Percentiles rank a stretch among this genome's conserved stretches.
These are phyloP conservation scores for Tinamus major DNA, from an alignment of 2,797 vertebrate genomes.

Conservation along the genomic window DNA sequence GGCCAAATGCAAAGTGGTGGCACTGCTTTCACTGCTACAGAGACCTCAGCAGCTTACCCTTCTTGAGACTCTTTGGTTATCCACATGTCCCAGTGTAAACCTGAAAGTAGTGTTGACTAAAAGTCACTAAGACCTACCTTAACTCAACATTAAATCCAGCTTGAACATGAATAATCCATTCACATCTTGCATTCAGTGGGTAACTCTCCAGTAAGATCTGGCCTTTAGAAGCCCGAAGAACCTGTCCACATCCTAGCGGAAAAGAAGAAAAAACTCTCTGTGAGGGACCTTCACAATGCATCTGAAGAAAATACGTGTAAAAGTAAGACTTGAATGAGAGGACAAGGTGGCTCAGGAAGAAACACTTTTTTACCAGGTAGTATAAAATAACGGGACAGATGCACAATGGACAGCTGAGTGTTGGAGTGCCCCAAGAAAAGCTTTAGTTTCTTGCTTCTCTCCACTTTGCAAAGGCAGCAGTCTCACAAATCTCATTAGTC, in stretches of 20 bases:
- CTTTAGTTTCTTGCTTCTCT: not conserved
- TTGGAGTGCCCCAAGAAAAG: not conserved
- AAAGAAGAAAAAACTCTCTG: not conserved
- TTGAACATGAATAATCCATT: slow-evolving; percentile 93
- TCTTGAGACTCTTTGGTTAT: not conserved
- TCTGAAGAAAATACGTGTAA: not conserved
- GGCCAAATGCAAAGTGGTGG: not conserved
- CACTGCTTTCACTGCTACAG: not conserved
- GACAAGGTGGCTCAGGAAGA: not conserved
- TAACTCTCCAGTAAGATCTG: slow-evolving; percentile 96
- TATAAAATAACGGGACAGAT: not conserved
- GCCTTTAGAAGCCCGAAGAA: slow-evolving; percentile 88
- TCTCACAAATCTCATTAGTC: not conserved
- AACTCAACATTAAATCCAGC: slow-evolving; percentile 90
- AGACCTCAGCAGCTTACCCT: not conserved
- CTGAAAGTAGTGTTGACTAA: not conserved
- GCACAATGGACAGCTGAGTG: not conserved
- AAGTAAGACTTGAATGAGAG: not conserved
- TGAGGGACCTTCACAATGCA: not conserved
- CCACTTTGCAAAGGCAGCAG: not conserved
- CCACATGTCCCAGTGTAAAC: not conserved
- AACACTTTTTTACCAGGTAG: not conserved
- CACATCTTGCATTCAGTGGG: slow-evolving; percentile 93
- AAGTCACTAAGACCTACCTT: slow-evolving; percentile 79
- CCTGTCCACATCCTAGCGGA: slow-evolving; percentile 89